Evolutionary conservation across 2,888 invertebrate genomes (phyloP).

Genomic region (Athalia rosae): DNA sequence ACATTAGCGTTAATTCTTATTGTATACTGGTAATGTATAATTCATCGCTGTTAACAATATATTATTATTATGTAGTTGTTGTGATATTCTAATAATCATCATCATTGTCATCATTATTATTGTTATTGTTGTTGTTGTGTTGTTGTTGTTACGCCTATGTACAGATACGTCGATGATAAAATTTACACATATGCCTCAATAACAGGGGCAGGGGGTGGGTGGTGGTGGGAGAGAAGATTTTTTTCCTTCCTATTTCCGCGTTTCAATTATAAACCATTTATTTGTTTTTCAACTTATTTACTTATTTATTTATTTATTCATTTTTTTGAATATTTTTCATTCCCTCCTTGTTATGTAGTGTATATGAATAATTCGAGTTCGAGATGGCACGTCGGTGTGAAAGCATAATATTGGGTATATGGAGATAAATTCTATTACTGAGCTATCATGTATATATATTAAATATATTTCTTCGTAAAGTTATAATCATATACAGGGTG

Average conservation of each 20-base stretch:
- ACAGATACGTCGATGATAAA: too few species aligned
- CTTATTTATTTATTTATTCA: not conserved
- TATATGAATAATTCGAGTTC: conserved; percentile 41
- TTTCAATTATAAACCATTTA: too few species aligned
- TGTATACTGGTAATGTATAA: not conserved
- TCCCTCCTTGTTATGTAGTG: conserved; percentile 38
- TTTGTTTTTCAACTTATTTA: not conserved
- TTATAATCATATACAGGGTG: too few species aligned
- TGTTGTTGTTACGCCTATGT: too few species aligned
- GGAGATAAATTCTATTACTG: not conserved
- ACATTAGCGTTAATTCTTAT: not conserved
- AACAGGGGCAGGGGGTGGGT: too few species aligned
- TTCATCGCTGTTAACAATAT: not conserved
- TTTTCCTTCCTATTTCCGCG: conserved; percentile 47
- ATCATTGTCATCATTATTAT: too few species aligned
- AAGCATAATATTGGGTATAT: not conserved
- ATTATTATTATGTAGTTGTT: too few species aligned
- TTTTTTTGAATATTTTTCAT: conserved; percentile 43
- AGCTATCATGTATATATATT: not conserved
- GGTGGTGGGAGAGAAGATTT: conserved; percentile 35
- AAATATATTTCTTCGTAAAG: too few species aligned
- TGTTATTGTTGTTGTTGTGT: too few species aligned
- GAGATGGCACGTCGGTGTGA: conserved; percentile 35
- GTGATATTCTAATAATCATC: too few species aligned
- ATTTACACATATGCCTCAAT: too few species aligned